These are phyloP conservation scores for Sebastes hubbsi DNA, from an alignment of 2,797 vertebrate genomes.

Conservation along the genomic window DNA sequence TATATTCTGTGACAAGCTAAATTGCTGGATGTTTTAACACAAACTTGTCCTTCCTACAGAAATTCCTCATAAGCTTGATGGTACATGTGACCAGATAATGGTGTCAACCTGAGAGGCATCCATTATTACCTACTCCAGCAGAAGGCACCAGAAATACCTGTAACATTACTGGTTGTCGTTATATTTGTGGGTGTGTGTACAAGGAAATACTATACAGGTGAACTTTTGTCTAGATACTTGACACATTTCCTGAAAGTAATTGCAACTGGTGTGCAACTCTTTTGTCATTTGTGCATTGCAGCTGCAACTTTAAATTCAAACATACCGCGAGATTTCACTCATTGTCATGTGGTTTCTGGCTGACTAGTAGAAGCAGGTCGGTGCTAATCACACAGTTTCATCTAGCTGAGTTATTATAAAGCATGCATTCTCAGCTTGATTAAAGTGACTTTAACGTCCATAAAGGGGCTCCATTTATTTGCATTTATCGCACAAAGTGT, in stretches of 20 bases:
- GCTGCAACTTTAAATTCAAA: conserved; percentile 30
- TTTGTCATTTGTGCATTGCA: neutral
- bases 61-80: neutral
- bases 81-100: neutral
- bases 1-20: neutral
- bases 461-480: neutral
- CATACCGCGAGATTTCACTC: conserved; percentile 2
- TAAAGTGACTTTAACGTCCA: no score
- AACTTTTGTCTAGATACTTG: neutral
- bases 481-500: fast-evolving
- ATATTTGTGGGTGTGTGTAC: neutral
- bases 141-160: no score
- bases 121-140: no score
- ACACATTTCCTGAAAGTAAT: neutral
- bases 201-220: neutral
- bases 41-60: neutral
- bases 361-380: neutral
- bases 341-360: conserved; percentile 29
- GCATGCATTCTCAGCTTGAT: fast-evolving
- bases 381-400: neutral
- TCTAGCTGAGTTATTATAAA: no score
- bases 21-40: no score
- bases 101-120: neutral
- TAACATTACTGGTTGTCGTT: neutral
- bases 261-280: neutral